Evolutionary conservation across 2,888 invertebrate species (phyloP), one percentile per base, ranked within the genome.

Genomic region (Phanerotoma sp.): DNA sequence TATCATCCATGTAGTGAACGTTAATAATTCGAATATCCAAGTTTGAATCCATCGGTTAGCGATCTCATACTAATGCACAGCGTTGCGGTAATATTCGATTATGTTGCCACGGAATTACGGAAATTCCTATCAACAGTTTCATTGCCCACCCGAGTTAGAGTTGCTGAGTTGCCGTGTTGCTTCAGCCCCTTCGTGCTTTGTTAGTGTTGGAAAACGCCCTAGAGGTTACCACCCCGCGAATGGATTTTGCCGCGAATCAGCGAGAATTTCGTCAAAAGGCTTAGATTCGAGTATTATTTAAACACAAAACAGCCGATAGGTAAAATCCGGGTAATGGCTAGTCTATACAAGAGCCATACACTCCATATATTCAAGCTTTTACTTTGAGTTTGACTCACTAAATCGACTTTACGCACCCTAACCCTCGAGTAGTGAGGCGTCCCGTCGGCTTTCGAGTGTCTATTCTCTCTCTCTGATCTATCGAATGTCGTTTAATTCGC

Each of bases 81-180:
- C 50, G 54, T 54, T 54, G 54, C 45, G 54, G 54, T 54, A 54
- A 54, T 54, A 54, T 54, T 54, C 54, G 54, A 54, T 54, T 54
- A 56, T 56, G 51, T 56, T 51, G 37, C 47, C 47, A 49, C 40
- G 49, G 53, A 53, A 57, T 57, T 53, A 53, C 50, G 53, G 53
- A 50, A 50, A 53, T 46, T 45, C 57, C 53, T 53, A 57, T 57
- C 52, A 49, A 47, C 54, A 50, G 54, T 50, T 57, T 54, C 45
- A 54, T 50, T 44, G 45, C 21, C 38, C 18, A 25, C 25, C 48
- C n/a, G n/a, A n/a, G n/a, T n/a, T n/a, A n/a, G n/a, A n/a, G n/a
- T n/a, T n/a, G n/a, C n/a, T n/a, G 35, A 20, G 15, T 15, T 13
- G 7, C 16, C 37, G n/a, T 13, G n/a, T 20, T 20, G 20, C n/a